Evolutionary conservation across 2,888 invertebrate species (phyloP).

Genomic region (Tridacna crocea): DNA sequence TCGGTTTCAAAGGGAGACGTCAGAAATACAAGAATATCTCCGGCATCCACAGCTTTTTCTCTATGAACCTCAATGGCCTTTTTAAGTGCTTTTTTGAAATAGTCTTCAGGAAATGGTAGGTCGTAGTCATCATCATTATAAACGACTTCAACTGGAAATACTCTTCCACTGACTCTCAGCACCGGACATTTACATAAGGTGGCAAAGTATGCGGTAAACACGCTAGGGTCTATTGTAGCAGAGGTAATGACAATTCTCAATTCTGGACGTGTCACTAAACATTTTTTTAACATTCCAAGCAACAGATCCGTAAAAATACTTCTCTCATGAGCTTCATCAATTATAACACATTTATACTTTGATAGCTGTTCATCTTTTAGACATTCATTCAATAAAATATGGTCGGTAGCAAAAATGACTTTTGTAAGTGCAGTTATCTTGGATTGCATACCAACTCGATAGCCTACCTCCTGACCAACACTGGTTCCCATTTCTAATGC

Average conservation of each 20-base stretch:
- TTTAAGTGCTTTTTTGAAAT: conserved; percentile 73
- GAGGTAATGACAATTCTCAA: conserved; percentile 83
- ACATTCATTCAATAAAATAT: conserved; percentile 81
- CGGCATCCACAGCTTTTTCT: conserved; percentile 62
- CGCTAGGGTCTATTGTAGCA: conserved; percentile 82
- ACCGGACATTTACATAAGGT: conserved; percentile 67
- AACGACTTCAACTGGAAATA: conserved; percentile 81
- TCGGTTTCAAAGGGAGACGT: conserved; percentile 81
- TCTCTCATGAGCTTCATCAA: conserved; percentile 84
- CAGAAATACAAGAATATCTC: conserved; percentile 84
- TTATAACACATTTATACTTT: conserved; percentile 76
- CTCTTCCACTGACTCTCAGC: conserved; percentile 80
- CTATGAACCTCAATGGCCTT: conserved; percentile 78
- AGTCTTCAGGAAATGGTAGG: conserved; percentile 57
- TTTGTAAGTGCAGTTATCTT: conserved; percentile 69
- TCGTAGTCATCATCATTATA: conserved; percentile 66
- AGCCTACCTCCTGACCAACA: conserved; percentile 79
- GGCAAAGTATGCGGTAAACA: conserved; percentile 81
- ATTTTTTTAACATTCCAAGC: conserved; percentile 81
- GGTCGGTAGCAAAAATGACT: conserved; percentile 82
- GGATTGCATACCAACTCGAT: conserved; percentile 76
- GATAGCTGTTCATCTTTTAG: conserved; percentile 73
- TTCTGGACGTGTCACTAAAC: conserved; percentile 73
- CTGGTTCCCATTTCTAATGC: conserved; percentile 77
- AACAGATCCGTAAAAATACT: conserved; percentile 83